These are phyloP conservation scores for Ephydatia muelleri DNA, from an alignment of 37 sponge, comb jelly and placozoan genomes.

Conservation along the genomic window DNA sequence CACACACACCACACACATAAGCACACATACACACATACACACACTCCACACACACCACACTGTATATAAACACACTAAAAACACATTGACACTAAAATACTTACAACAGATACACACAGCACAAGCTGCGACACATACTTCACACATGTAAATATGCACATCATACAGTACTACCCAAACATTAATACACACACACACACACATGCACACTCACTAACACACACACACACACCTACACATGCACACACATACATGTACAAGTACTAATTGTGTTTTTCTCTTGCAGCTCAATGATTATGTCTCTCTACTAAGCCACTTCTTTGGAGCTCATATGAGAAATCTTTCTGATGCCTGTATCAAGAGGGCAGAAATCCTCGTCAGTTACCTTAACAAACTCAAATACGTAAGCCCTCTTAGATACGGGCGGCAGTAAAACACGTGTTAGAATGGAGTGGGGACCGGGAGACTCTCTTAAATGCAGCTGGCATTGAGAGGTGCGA, in stretches of 20 bases:
- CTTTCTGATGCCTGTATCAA: constrained; percentile 35
- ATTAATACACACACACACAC: neutral
- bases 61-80: too few species aligned
- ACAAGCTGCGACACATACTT: too few species aligned
- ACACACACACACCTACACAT: neutral
- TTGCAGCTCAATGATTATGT: constrained; percentile 43
- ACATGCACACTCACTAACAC: neutral
- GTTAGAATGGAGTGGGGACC: neutral
- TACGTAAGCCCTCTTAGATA: constrained; percentile 27
- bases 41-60: too few species aligned
- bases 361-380: constrained; percentile 39
- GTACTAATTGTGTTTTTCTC: neutral
- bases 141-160: too few species aligned
- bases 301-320: constrained; percentile 33
- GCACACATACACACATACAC: too few species aligned
- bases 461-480: neutral
- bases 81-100: too few species aligned
- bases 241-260: neutral
- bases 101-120: neutral
- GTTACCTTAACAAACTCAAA: constrained; percentile 42
- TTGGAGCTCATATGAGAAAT: constrained; percentile 23
- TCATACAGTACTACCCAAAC: too few species aligned
- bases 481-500: neutral
- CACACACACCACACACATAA: too few species aligned
- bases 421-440: neutral